A percentile compares a stretch with the other conserved stretches of the same genome.
These are phyloP conservation scores for Drosophila sordidula DNA, from an alignment of 2,888 invertebrate species.

Conservation along the genomic window DNA sequence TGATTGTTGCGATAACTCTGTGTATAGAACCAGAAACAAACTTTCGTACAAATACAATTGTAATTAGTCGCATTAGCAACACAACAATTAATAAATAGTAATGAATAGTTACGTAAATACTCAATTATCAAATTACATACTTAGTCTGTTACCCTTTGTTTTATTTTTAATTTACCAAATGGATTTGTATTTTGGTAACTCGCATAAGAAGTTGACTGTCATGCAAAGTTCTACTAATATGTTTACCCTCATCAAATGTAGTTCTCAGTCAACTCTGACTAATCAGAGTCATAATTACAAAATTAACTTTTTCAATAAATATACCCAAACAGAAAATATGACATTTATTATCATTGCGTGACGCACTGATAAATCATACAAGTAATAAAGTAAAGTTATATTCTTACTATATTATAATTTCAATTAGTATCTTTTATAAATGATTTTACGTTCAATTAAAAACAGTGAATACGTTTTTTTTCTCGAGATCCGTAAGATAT, in stretches of 20 bases:
- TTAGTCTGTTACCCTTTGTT: constrained; percentile 80
- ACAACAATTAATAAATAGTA: constrained; percentile 30
- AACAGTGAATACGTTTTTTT: constrained; percentile 8
- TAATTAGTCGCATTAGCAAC: constrained; percentile 19
- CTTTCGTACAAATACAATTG: constrained; percentile 24
- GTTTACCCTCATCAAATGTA: constrained; percentile 61
- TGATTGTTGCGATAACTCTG: constrained; percentile 11
- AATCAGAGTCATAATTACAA: constrained; percentile 33
- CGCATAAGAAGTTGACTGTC: constrained; percentile 56
- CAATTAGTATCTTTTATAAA: constrained; percentile 8
- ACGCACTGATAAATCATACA: constrained; percentile 48
- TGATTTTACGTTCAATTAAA: constrained; percentile 1
- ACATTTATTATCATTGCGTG: constrained; percentile 44
- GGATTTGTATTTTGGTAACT: constrained; percentile 59
- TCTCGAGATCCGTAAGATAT: constrained; percentile 11
- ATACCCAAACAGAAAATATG: constrained; percentile 36
- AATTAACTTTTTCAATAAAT: constrained; percentile 46
- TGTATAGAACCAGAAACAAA: constrained; percentile 8
- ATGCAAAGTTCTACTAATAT: constrained; percentile 60
- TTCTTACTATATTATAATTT: constrained; percentile 42
- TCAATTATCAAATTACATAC: constrained; percentile 45
- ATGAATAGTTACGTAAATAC: constrained; percentile 43
- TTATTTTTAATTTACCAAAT: constrained; percentile 56
- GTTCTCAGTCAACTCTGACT: constrained; percentile 54
- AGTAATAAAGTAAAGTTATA: constrained; percentile 50